phyloP scores from a whole-genome alignment of 2,797 vertebrate species.

The Chaenodraco wilsoni region DNA sequence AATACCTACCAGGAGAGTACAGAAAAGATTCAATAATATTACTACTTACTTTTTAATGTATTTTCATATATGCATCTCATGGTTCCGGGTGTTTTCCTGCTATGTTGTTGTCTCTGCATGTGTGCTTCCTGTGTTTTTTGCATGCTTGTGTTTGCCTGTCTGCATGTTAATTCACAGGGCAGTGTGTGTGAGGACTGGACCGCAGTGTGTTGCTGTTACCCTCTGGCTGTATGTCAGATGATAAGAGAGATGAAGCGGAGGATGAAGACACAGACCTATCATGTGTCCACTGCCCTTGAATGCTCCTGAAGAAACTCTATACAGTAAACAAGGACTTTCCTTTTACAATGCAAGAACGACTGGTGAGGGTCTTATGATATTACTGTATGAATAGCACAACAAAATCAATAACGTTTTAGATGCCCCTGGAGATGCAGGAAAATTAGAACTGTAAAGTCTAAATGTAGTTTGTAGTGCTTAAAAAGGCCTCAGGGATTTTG shows the following conservation, averaged over 20 bases:
- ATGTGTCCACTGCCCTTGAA: constrained; percentile 78
- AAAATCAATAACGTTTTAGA: constrained; percentile 28
- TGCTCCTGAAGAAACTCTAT: constrained; percentile 67
- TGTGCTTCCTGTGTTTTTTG: constrained; percentile 13
- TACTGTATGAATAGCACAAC: constrained; percentile 23
- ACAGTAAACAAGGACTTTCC: constrained; percentile 25
- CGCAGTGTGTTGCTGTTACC: constrained; percentile 84
- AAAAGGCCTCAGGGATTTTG: not conserved
- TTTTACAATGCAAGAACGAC: constrained; percentile 17
- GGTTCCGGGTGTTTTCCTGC: not conserved
- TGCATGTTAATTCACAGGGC: constrained; percentile 71
- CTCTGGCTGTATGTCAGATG: constrained; percentile 86
- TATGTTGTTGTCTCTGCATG: constrained; percentile 9
- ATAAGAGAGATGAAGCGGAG: constrained; percentile 86
- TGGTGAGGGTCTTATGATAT: constrained; percentile 16
- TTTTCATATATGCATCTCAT: not conserved
- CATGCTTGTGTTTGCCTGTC: not conserved
- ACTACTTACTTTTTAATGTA: not conserved
- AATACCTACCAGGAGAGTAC: not conserved
- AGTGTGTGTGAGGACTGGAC: constrained; percentile 85
- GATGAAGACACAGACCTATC: constrained; percentile 81
- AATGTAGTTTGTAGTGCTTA: not conserved
- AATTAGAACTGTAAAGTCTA: not conserved
- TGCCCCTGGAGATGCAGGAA: not conserved
- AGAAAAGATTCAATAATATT: not conserved